phyloP scores from a whole-genome alignment of 2,113 vertebrate genomes.

The Spilogale gracilis region DNA sequence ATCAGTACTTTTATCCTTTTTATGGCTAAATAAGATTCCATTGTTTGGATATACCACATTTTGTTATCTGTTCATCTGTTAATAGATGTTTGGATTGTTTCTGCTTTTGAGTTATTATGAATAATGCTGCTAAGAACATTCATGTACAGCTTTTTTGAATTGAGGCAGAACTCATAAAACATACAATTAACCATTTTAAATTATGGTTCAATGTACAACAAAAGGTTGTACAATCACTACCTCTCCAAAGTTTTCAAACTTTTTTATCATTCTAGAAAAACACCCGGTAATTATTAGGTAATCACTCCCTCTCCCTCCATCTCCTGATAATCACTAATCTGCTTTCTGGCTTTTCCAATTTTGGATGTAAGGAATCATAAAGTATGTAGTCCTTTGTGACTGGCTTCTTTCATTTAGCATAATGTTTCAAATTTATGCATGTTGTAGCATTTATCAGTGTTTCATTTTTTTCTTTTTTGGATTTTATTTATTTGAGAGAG shows the following conservation, averaged over 20 bases:
- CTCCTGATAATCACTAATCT: not conserved
- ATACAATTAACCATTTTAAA: not conserved
- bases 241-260: not conserved
- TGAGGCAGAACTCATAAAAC: too few species aligned
- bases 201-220: not conserved
- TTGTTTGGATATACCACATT: not conserved
- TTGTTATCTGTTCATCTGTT: not conserved
- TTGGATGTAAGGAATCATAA: not conserved
- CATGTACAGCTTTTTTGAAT: not conserved
- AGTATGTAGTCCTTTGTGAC: not conserved
- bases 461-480: not conserved
- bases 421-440: not conserved
- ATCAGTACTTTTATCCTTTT: not conserved
- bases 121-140: not conserved
- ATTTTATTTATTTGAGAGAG: not conserved
- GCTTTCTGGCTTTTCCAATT: not conserved
- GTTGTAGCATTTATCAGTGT: not conserved
- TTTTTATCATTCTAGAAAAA: not conserved
- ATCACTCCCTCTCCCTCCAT: not conserved
- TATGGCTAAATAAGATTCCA: not conserved
- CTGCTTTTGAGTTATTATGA: not conserved
- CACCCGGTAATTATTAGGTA: not conserved
- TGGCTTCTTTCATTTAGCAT: not conserved
- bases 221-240: not conserved
- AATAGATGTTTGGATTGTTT: constrained; percentile 15